These are phyloP conservation scores for Parazoanthus swiftii DNA, from an alignment of 92 coral and sea anemone genomes.

Conservation along the genomic window DNA sequence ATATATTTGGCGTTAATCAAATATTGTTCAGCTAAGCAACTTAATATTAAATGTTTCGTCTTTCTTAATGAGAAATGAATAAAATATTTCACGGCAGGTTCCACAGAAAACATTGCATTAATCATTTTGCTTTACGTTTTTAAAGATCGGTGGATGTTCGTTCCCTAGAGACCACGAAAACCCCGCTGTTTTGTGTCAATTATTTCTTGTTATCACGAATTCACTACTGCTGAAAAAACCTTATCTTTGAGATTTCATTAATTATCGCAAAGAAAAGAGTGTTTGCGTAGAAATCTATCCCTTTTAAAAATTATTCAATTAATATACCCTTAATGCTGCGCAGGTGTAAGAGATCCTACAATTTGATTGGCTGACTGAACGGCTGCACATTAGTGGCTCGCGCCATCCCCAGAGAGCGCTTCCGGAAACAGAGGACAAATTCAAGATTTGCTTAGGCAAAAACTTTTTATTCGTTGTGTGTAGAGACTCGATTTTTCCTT, in stretches of 20 bases:
- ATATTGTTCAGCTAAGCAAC: constrained; percentile 42
- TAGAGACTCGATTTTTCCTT: not conserved
- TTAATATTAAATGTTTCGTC: constrained; percentile 43
- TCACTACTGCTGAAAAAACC: constrained; percentile 23
- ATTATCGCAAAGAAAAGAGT: constrained; percentile 43
- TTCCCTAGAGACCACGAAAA: not conserved
- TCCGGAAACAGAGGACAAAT: constrained; percentile 25
- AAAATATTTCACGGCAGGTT: constrained; percentile 43
- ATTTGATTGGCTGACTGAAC: constrained; percentile 2
- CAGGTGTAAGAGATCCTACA: not conserved
- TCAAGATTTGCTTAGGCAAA: not conserved
- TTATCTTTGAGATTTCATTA: constrained; percentile 41
- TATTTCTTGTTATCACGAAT: constrained; percentile 29
- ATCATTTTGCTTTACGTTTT: constrained; percentile 1
- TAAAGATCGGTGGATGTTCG: not conserved
- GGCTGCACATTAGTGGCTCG: constrained; percentile 13
- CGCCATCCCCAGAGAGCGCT: constrained; percentile 1
- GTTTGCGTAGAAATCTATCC: constrained; percentile 66
- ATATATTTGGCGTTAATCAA: constrained; percentile 40
- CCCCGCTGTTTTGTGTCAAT: constrained; percentile 33
- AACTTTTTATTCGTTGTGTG: not conserved
- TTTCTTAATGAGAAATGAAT: constrained; percentile 33
- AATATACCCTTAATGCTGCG: constrained; percentile 29
- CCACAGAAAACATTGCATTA: constrained; percentile 19
- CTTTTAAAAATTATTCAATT: constrained; percentile 75